Conservation (phyloP, 2,113 vertebrate species). For the Sinocyclocheilus anshuiensis region DNA sequence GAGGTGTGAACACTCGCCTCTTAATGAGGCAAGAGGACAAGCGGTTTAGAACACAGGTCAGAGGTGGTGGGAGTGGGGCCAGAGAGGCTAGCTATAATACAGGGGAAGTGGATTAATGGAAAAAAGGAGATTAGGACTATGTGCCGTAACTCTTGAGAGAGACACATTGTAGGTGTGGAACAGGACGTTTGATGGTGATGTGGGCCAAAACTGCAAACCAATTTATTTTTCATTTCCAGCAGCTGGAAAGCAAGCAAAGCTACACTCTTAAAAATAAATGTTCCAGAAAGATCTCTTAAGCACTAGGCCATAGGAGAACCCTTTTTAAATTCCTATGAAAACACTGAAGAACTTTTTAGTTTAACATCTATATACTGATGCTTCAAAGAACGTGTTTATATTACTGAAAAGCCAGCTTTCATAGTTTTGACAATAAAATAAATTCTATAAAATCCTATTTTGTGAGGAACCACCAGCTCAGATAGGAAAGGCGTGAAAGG, state of each 20-base stretch:
- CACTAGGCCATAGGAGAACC: background rate
- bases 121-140: slow-evolving; percentile 62
- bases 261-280: slow-evolving; percentile 5
- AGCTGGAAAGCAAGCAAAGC: slow-evolving; percentile 12
- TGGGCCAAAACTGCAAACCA: slow-evolving; percentile 10
- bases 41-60: slow-evolving; percentile 68
- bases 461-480: background rate
- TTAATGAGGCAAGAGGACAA: slow-evolving; percentile 73
- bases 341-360: background rate
- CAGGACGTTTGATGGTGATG: slow-evolving; percentile 23
- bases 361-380: background rate
- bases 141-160: slow-evolving; percentile 29
- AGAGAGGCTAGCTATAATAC: slow-evolving; percentile 66
- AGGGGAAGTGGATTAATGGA: slow-evolving; percentile 65
- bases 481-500: background rate
- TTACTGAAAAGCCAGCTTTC: background rate
- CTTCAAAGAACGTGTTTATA: background rate
- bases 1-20: slow-evolving; percentile 73
- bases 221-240: slow-evolving; percentile 24
- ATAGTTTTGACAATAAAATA: background rate
- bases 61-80: slow-evolving; percentile 65
- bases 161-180: slow-evolving; percentile 29
- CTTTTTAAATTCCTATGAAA: background rate
- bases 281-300: slow-evolving; percentile 1
- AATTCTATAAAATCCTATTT: background rate